Evolutionary conservation across 1,140 invertebrate species (phyloP).

Genomic region (Philaenus spumarius): DNA sequence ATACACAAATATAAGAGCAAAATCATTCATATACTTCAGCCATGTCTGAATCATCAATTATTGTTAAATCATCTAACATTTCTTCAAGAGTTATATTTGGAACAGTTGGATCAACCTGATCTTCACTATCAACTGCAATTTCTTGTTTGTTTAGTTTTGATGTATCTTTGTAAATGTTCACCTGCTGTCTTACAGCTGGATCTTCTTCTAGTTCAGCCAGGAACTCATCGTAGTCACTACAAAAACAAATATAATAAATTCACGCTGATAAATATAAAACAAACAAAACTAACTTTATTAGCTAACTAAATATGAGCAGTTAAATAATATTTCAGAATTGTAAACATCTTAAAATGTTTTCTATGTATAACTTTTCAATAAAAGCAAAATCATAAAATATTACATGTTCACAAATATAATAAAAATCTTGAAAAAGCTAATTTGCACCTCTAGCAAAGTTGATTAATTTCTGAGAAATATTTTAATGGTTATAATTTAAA

Average conservation of each 20-base stretch:
- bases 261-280: conserved; percentile 18
- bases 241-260: conserved; percentile 27
- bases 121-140: conserved; percentile 53
- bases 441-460: not conserved
- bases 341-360: not conserved
- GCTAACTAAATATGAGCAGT: not conserved
- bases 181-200: conserved; percentile 72
- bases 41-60: conserved; percentile 72
- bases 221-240: conserved; percentile 90
- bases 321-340: not conserved
- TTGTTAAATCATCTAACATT: conserved; percentile 94
- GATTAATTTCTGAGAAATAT: not conserved
- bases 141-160: conserved; percentile 47
- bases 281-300: not conserved
- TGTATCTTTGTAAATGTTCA: conserved; percentile 87
- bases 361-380: too few relatives aligned
- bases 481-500: too few relatives aligned
- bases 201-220: conserved; percentile 98
- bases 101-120: conserved; percentile 57
- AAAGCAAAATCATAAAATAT: too few relatives aligned
- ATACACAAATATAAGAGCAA: too few relatives aligned
- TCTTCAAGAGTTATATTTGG: conserved; percentile 90
- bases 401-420: too few relatives aligned
- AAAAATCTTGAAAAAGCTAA: not conserved
- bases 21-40: conserved; percentile 36